Evolutionary conservation across 2,113 vertebrate genomes (phyloP).

Genomic region (Sinocyclocheilus grahami): DNA sequence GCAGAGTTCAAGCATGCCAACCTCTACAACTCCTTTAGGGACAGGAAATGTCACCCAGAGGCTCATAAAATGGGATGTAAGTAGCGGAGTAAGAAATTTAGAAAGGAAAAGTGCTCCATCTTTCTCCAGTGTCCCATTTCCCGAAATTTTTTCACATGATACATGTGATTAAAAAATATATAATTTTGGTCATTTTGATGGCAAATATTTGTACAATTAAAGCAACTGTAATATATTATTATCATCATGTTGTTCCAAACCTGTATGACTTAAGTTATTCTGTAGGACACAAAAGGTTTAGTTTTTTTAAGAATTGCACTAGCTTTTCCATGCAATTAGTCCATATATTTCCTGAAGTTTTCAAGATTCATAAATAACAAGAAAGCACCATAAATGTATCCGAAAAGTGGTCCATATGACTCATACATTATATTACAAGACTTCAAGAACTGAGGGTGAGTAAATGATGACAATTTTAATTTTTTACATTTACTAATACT

Average conservation of each 20-base stretch:
- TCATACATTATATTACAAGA: not conserved
- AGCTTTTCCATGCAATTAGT: not conserved
- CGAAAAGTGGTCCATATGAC: not conserved
- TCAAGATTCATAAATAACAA: not conserved
- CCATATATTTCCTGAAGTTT: not conserved
- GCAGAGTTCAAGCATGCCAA: constrained; percentile 1
- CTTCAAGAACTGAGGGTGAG: not conserved
- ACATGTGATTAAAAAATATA: no score
- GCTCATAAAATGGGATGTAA: not conserved
- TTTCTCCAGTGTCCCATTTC: not conserved
- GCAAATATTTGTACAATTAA: not conserved
- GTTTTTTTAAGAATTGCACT: no score
- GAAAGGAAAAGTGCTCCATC: not conserved
- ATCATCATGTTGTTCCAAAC: not conserved
- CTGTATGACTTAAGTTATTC: not conserved
- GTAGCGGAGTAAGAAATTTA: not conserved
- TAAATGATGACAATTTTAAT: not conserved
- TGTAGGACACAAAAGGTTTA: not conserved
- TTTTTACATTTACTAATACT: not conserved
- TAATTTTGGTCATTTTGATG: not conserved
- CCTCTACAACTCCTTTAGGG: not conserved
- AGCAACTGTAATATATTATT: not conserved
- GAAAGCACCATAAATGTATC: not conserved
- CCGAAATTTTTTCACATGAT: not conserved
- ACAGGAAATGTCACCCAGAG: not conserved